phyloP scores from a whole-genome alignment of 2,888 invertebrate genomes.

The Bibio marci region DNA sequence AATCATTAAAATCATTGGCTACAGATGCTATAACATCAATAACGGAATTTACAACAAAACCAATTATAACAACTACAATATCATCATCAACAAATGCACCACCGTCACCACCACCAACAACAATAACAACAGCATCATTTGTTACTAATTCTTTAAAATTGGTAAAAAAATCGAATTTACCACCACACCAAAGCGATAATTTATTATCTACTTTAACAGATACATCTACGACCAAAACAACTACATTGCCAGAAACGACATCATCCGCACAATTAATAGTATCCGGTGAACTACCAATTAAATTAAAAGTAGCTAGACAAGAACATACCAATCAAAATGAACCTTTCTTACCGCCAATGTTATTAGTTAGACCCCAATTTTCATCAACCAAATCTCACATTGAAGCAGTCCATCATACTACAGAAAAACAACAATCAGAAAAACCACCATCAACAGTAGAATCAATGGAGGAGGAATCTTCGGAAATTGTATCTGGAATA shows the following conservation, averaged over 20 bases:
- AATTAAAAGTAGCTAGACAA: conserved; percentile 13
- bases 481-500: not conserved
- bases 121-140: not conserved
- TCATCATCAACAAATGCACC: not conserved
- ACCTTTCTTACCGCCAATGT: conserved; percentile 30
- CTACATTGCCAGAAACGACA: not conserved
- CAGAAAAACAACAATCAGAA: not conserved
- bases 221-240: conserved; percentile 3
- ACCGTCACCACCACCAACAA: not conserved
- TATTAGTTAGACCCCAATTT: conserved; percentile 28
- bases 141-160: too few relatives aligned
- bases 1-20: not conserved
- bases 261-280: not conserved
- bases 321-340: conserved; percentile 13
- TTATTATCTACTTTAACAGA: not conserved
- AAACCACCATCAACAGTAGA: not conserved
- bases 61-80: not conserved
- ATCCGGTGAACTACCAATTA: not conserved
- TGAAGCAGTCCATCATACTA: not conserved
- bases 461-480: not conserved
- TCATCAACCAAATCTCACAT: conserved; percentile 18
- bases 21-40: not conserved
- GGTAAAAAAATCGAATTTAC: too few relatives aligned
- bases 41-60: not conserved
- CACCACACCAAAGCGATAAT: too few relatives aligned